phyloP scores from a whole-genome alignment of 2,888 invertebrate species.

The Epistrophella euchroma region DNA sequence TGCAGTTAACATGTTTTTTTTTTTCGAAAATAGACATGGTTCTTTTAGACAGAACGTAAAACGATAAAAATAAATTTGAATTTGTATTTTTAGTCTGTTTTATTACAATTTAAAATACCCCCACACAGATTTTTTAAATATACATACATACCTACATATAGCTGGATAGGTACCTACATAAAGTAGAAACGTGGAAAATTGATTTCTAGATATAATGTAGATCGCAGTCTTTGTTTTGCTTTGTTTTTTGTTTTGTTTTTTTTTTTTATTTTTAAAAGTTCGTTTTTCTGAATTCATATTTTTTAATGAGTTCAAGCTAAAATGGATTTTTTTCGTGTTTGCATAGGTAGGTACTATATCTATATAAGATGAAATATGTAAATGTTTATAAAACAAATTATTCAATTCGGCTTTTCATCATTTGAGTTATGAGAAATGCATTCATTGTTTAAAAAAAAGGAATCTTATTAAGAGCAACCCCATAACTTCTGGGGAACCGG shows the following conservation, averaged over 20 bases:
- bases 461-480: neutral
- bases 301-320: neutral
- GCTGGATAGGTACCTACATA: neutral
- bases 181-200: constrained; percentile 4
- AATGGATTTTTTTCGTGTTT: neutral
- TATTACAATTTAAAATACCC: constrained; percentile 20
- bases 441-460: neutral
- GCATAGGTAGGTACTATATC: too few relatives aligned
- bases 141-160: neutral
- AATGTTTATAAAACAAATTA: neutral
- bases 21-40: constrained; percentile 28
- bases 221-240: neutral
- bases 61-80: constrained; percentile 3
- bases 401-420: neutral
- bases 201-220: neutral
- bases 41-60: constrained; percentile 9
- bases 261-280: neutral
- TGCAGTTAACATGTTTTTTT: constrained; percentile 36
- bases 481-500: neutral
- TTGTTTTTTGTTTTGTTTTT: too few relatives aligned
- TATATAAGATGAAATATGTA: neutral
- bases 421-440: neutral
- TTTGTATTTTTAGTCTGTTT: constrained; percentile 15
- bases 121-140: constrained; percentile 6
- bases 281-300: neutral